Conservation (phyloP, 2,888 invertebrate genomes). For the Erpobdella octoculata region DNA sequence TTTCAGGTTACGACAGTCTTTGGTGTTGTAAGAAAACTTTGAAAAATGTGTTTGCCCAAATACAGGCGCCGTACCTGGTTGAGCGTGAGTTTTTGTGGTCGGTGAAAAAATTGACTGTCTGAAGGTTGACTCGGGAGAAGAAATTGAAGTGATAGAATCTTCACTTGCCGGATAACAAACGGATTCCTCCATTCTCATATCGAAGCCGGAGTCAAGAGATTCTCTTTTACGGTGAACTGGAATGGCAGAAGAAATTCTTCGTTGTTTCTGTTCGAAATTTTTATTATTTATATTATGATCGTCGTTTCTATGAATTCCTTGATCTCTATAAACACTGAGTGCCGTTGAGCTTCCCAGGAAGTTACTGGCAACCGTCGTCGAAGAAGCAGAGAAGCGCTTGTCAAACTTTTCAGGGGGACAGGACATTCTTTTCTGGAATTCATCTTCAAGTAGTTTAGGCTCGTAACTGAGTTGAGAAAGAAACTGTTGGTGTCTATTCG, state of each 20-base stretch:
- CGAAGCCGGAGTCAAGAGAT: constrained; percentile 16
- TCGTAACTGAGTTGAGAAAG: constrained; percentile 1
- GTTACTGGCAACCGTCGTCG: background rate
- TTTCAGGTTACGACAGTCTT: background rate
- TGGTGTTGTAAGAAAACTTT: background rate
- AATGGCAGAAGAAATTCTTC: background rate
- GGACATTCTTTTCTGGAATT: background rate
- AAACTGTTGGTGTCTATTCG: background rate
- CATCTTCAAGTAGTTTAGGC: background rate
- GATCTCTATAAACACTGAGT: background rate
- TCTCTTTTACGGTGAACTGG: constrained; percentile 11
- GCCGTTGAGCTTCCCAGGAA: background rate
- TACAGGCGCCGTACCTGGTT: background rate
- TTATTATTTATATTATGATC: background rate
- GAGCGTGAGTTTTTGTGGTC: background rate
- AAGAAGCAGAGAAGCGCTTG: background rate
- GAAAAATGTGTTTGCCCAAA: background rate
- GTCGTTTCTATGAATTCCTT: background rate
- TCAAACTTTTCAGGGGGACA: background rate
- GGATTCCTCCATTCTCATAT: constrained; percentile 13
- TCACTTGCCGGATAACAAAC: background rate
- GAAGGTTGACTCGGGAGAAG: background rate
- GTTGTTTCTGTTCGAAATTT: background rate
- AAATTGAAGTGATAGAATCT: background rate
- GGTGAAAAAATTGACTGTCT: constrained; percentile 1